Conservation (phyloP, 2,113 vertebrate species). For the Toxotes chatareus region DNA sequence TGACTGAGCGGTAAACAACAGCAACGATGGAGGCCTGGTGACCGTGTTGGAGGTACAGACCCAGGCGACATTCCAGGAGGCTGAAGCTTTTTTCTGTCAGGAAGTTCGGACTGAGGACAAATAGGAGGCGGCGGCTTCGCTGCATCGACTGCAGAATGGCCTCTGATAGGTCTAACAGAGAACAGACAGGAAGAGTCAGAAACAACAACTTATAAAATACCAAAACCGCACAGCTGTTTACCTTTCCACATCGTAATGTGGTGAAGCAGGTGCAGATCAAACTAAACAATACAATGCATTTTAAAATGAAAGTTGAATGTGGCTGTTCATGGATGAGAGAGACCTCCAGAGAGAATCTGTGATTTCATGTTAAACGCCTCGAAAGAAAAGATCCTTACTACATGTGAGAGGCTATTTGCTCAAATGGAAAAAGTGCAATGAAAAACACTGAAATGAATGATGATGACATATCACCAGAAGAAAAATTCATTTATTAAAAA, state of each 20-base stretch:
- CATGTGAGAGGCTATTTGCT: background rate
- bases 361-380: too few species aligned
- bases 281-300: background rate
- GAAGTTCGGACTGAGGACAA: constrained; percentile 89
- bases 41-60: constrained; percentile 89
- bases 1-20: constrained; percentile 85
- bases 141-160: constrained; percentile 90
- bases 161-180: constrained; percentile 87
- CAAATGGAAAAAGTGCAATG: constrained; percentile 1
- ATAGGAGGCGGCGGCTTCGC: constrained; percentile 90
- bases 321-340: background rate
- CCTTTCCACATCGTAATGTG: background rate
- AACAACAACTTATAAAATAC: background rate
- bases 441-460: constrained; percentile 12
- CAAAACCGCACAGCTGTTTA: background rate
- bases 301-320: background rate
- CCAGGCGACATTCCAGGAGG: constrained; percentile 92
- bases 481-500: constrained; percentile 25
- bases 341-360: too few species aligned
- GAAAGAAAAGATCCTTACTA: background rate
- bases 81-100: constrained; percentile 91
- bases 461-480: background rate
- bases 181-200: constrained; percentile 26
- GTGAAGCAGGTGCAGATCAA: background rate
- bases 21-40: constrained; percentile 85